These are phyloP conservation scores for Stenurella melanura DNA, from an alignment of 2,888 invertebrate genomes.

Conservation along the genomic window DNA sequence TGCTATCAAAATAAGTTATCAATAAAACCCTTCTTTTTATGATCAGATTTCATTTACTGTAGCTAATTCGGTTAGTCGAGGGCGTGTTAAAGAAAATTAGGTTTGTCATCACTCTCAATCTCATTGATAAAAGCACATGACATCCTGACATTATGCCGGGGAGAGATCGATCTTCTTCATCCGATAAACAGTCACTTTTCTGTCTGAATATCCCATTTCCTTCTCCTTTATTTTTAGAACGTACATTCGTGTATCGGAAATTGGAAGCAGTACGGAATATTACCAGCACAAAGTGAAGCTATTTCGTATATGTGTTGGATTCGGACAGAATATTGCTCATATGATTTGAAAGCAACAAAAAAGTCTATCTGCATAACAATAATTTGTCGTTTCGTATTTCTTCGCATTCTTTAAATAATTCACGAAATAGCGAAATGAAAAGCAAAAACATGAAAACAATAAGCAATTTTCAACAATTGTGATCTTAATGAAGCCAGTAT, in stretches of 20 bases:
- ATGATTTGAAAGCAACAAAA: neutral
- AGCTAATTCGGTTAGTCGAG: slow-evolving; percentile 23
- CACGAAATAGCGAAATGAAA: no score
- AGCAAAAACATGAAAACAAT: no score
- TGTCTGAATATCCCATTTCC: slow-evolving; percentile 17
- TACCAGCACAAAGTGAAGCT: neutral
- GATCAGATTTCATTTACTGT: slow-evolving; percentile 24
- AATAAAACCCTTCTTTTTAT: neutral
- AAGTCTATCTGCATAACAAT: no score
- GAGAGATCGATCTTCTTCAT: slow-evolving; percentile 21
- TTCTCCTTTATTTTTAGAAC: slow-evolving; percentile 14
- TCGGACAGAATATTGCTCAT: neutral
- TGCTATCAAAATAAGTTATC: neutral
- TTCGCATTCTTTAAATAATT: no score
- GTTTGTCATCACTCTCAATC: slow-evolving; percentile 30
- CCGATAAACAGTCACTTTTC: slow-evolving; percentile 8
- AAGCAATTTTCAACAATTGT: no score
- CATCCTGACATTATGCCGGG: slow-evolving; percentile 16
- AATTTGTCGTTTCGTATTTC: no score
- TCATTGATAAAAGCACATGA: slow-evolving; percentile 13
- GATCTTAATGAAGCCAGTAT: no score
- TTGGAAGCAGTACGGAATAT: slow-evolving; percentile 2
- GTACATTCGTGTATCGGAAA: slow-evolving; percentile 16
- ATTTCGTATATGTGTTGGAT: neutral
- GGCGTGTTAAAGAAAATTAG: slow-evolving; percentile 26